Evolutionary conservation across 2,797 vertebrate species (phyloP).

Genomic region (Novumbra hubbsi): DNA sequence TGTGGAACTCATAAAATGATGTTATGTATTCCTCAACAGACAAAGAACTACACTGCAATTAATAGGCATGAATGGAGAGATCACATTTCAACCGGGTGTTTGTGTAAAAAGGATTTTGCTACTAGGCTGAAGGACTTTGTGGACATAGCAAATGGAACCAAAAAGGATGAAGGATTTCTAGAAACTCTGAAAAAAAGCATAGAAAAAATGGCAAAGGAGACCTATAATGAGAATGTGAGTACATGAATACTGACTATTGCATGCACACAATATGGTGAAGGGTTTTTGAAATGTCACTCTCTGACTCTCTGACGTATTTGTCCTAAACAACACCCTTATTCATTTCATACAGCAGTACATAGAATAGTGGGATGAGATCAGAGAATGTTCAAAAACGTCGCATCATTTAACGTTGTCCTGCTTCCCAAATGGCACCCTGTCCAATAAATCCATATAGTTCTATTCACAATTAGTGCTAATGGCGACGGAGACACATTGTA

Average conservation of each 20-base stretch:
- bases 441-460: neutral
- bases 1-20: neutral
- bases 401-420: no score
- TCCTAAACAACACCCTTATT: no score
- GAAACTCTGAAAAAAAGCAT: accelerated
- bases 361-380: no score
- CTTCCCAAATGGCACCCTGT: neutral
- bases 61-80: neutral
- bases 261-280: neutral
- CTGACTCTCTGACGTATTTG: neutral
- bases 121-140: neutral
- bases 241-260: neutral
- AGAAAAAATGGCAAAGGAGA: accelerated
- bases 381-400: no score
- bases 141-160: accelerated
- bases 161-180: accelerated
- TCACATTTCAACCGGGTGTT: no score
- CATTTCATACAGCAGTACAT: no score
- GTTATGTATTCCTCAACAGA: slow-evolving; percentile 11
- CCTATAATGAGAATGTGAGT: neutral
- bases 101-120: neutral
- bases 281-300: neutral
- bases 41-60: accelerated
- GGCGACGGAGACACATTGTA: neutral
- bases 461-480: neutral